Evolutionary conservation across 1,140 invertebrate species (phyloP).

Genomic region (Meloidogyne floridensis): DNA sequence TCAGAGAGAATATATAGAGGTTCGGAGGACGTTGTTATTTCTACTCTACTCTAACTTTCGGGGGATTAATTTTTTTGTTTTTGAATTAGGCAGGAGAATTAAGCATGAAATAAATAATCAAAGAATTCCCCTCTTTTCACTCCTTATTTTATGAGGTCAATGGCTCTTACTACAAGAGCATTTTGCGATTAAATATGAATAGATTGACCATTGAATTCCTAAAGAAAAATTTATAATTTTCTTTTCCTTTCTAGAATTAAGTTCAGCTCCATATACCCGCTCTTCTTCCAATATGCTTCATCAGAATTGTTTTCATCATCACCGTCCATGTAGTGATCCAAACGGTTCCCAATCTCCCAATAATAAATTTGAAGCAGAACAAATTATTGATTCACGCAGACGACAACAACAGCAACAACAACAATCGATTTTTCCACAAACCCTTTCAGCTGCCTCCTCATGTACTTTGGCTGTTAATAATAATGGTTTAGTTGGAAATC

Average conservation of each 20-base stretch:
- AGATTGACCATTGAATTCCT: no score
- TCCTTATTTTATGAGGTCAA: no score
- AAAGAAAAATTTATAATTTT: background rate
- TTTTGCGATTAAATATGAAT: no score
- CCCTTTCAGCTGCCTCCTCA: constrained; percentile 20
- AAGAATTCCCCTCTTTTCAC: no score
- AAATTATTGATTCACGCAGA: background rate
- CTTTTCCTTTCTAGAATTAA: background rate
- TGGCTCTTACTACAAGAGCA: no score
- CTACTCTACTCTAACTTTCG: no score
- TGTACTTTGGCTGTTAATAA: constrained; percentile 26
- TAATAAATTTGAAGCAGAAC: constrained; percentile 7
- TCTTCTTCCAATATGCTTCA: constrained; percentile 17
- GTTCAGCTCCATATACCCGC: constrained; percentile 18
- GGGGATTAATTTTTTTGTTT: no score
- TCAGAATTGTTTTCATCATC: constrained; percentile 12
- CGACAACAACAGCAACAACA: background rate
- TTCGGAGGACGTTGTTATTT: no score
- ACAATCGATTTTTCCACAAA: background rate
- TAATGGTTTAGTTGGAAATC: background rate
- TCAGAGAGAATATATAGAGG: no score
- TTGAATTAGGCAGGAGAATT: no score
- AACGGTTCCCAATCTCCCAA: constrained; percentile 3
- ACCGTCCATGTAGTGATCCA: constrained; percentile 18
- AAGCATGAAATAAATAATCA: no score